Percentiles rank a stretch among this genome's conserved stretches.
Evolutionary conservation across 1,140 invertebrate genomes (phyloP).

Genomic region (Eciton burchellii): DNA sequence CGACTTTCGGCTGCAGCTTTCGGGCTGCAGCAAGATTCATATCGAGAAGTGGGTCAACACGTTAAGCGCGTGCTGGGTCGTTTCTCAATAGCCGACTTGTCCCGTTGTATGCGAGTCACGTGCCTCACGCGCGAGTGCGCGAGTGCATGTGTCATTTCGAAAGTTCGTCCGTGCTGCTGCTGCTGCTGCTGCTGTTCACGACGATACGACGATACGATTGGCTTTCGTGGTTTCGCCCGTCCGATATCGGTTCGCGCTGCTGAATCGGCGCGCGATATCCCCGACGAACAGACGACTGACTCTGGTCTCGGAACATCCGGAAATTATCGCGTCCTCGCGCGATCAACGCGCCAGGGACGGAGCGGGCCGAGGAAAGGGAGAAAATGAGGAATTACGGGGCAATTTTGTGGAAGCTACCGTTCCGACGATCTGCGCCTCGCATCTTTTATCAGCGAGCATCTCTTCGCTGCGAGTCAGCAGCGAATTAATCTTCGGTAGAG

Average conservation of each 20-base stretch:
- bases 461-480: neutral
- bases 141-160: conserved; percentile 72
- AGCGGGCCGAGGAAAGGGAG: neutral
- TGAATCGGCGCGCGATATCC: neutral
- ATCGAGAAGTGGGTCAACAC: conserved; percentile 74
- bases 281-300: conserved; percentile 47
- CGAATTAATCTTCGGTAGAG: neutral
- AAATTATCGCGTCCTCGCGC: conserved; percentile 54
- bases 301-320: conserved; percentile 27
- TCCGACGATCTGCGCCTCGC: neutral
- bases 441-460: neutral
- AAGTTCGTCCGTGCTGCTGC: conserved; percentile 39
- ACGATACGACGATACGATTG: conserved; percentile 63
- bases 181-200: no score
- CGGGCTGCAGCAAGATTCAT: conserved; percentile 70
- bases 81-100: conserved; percentile 63
- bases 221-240: conserved; percentile 44
- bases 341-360: conserved; percentile 21
- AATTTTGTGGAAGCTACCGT: neutral
- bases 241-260: conserved; percentile 52
- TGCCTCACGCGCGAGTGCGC: conserved; percentile 64
- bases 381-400: neutral
- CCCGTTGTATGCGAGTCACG: conserved; percentile 65
- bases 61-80: conserved; percentile 70
- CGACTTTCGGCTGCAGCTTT: conserved; percentile 45